Percentiles rank a stretch among this genome's conserved stretches.
These are phyloP conservation scores for Antennarius striatus DNA, from an alignment of 2,113 vertebrate species.

Conservation along the genomic window DNA sequence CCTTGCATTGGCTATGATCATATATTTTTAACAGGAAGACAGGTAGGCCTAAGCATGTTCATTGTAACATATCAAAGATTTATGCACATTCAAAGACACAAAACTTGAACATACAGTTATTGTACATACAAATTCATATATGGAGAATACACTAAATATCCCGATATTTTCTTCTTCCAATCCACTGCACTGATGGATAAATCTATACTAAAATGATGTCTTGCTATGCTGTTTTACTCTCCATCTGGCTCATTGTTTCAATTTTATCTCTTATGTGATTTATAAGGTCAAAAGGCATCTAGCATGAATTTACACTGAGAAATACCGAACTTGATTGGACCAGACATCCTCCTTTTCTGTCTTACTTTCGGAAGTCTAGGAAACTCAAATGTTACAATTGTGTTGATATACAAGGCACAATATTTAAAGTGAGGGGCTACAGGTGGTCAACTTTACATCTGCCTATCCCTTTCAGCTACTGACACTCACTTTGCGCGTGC, in stretches of 20 bases:
- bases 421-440: too few species aligned
- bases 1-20: slow-evolving; percentile 18
- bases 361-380: slow-evolving; percentile 36
- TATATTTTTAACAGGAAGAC: slow-evolving; percentile 47
- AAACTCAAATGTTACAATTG: neutral
- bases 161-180: neutral
- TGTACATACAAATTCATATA: neutral
- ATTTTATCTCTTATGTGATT: slow-evolving; percentile 68
- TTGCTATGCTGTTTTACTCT: slow-evolving; percentile 46
- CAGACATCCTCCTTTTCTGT: slow-evolving; percentile 46
- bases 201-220: slow-evolving; percentile 63
- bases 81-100: slow-evolving; percentile 12
- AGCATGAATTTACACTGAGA: slow-evolving; percentile 55
- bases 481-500: too few species aligned
- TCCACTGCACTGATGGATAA: slow-evolving; percentile 11
- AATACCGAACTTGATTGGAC: slow-evolving; percentile 59
- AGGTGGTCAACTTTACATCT: too few species aligned
- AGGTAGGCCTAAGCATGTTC: slow-evolving; percentile 34
- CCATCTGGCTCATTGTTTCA: slow-evolving; percentile 69
- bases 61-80: neutral
- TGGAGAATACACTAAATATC: slow-evolving; percentile 6
- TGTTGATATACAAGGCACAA: neutral
- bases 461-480: neutral
- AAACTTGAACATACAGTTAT: neutral
- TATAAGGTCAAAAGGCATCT: slow-evolving; percentile 63